Conservation (phyloP, 1,140 invertebrate species). For the Epicauta chinensis region DNA sequence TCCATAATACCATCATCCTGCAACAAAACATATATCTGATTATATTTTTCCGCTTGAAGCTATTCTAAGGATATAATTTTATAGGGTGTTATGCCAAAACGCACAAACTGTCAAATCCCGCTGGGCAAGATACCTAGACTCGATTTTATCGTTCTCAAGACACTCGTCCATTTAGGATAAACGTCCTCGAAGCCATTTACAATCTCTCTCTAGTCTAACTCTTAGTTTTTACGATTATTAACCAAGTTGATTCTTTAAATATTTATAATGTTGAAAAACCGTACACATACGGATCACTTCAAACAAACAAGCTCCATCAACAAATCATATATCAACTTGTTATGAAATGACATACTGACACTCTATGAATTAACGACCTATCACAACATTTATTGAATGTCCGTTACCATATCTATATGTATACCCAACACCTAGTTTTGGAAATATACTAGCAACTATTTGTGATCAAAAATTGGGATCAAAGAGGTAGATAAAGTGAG, state of each 20-base stretch:
- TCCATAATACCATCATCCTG: constrained; percentile 65
- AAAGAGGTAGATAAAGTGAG: constrained; percentile 41
- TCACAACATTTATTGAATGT: too few relatives aligned
- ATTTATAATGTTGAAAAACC: too few relatives aligned
- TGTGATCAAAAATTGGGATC: not conserved
- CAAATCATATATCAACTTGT: too few relatives aligned
- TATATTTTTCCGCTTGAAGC: constrained; percentile 22
- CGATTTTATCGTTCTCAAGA: constrained; percentile 41
- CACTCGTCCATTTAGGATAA: constrained; percentile 39
- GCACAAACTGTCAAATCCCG: constrained; percentile 29
- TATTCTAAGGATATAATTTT: constrained; percentile 21
- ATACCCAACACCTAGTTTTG: too few relatives aligned
- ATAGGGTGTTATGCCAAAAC: constrained; percentile 22
- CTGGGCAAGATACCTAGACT: constrained; percentile 30
- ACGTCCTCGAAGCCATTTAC: constrained; percentile 31
- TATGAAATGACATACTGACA: too few relatives aligned
- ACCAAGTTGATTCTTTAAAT: too few relatives aligned
- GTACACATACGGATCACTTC: too few relatives aligned
- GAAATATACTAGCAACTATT: too few relatives aligned
- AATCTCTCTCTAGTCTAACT: constrained; percentile 32
- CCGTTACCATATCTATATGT: too few relatives aligned
- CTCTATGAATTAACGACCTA: too few relatives aligned
- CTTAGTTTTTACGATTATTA: constrained; percentile 36
- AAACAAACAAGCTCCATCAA: too few relatives aligned
- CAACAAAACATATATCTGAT: constrained; percentile 35